Evolutionary conservation across 2,888 invertebrate species (phyloP).

Genomic region (Coelogynopora nodosa): DNA sequence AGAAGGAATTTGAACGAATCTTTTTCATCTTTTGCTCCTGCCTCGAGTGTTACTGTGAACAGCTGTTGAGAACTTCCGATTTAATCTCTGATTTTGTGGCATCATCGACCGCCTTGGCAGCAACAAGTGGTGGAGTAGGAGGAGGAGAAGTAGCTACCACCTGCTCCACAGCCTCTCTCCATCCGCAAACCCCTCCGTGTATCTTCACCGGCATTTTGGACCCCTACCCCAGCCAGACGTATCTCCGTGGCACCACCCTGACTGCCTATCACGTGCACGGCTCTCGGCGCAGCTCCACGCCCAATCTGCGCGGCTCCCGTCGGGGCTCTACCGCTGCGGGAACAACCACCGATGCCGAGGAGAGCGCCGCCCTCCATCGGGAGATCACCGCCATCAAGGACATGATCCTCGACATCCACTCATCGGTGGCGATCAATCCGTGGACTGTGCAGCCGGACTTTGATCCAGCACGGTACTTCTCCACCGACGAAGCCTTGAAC

Average conservation of each 20-base stretch:
- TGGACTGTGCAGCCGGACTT: slow-evolving; percentile 34
- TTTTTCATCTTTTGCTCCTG: slow-evolving; percentile 37
- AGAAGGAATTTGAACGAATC: slow-evolving; percentile 17
- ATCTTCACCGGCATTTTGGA: too few species aligned
- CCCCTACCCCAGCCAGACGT: too few species aligned
- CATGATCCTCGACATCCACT: slow-evolving; percentile 27
- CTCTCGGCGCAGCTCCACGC: slow-evolving; percentile 9
- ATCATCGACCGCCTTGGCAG: background rate
- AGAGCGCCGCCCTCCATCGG: background rate
- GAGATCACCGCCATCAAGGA: slow-evolving; percentile 29
- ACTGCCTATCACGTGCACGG: too few species aligned
- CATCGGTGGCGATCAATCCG: slow-evolving; percentile 18
- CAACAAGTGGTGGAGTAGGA: background rate
- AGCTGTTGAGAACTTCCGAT: slow-evolving; percentile 8
- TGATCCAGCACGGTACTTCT: background rate
- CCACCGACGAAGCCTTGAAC: slow-evolving; percentile 15
- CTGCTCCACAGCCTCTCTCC: slow-evolving; percentile 15
- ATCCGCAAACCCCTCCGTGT: slow-evolving; percentile 7
- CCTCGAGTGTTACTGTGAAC: slow-evolving; percentile 25
- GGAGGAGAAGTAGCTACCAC: slow-evolving; percentile 13
- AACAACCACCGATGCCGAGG: background rate
- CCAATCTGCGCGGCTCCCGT: background rate
- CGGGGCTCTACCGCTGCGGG: background rate
- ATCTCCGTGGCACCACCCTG: too few species aligned
- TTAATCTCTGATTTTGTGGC: background rate